phyloP scores from a whole-genome alignment of 2,888 invertebrate species.

The Amaurobius ferox region DNA sequence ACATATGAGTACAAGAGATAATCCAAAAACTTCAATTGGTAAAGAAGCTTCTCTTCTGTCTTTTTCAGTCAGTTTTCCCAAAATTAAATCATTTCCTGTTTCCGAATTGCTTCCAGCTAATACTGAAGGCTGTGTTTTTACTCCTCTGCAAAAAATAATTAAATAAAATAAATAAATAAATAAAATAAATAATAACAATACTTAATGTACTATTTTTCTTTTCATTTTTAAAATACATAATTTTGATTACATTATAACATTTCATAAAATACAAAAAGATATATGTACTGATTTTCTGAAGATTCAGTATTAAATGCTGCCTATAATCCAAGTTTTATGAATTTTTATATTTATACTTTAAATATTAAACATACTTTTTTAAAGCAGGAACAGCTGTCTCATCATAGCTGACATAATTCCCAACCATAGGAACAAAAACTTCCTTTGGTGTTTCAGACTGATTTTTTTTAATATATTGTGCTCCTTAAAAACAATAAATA shows the following conservation, averaged over 20 bases:
- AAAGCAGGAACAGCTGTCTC: slow-evolving; percentile 89
- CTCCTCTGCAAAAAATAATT: slow-evolving; percentile 17
- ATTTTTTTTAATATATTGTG: not conserved
- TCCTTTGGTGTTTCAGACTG: slow-evolving; percentile 40
- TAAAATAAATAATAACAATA: too few relatives aligned
- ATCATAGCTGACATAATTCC: slow-evolving; percentile 79
- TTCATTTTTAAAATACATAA: too few relatives aligned
- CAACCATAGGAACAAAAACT: slow-evolving; percentile 55
- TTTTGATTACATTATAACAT: too few relatives aligned
- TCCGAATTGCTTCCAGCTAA: slow-evolving; percentile 52
- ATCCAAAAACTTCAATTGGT: slow-evolving; percentile 93
- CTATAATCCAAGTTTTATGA: too few relatives aligned
- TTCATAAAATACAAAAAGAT: too few relatives aligned
- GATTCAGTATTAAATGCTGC: too few relatives aligned
- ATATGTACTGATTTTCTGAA: too few relatives aligned
- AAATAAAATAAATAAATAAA: too few relatives aligned
- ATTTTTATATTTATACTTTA: not conserved
- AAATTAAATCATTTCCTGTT: slow-evolving; percentile 75
- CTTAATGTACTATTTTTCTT: too few relatives aligned
- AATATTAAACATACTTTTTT: slow-evolving; percentile 84
- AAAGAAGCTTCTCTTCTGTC: slow-evolving; percentile 85
- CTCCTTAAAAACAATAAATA: not conserved
- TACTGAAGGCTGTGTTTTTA: slow-evolving; percentile 64
- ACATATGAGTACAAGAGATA: slow-evolving; percentile 89
- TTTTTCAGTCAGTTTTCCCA: slow-evolving; percentile 77